phyloP scores from a whole-genome alignment of 2,113 vertebrate genomes.

The Eclectus roratus region DNA sequence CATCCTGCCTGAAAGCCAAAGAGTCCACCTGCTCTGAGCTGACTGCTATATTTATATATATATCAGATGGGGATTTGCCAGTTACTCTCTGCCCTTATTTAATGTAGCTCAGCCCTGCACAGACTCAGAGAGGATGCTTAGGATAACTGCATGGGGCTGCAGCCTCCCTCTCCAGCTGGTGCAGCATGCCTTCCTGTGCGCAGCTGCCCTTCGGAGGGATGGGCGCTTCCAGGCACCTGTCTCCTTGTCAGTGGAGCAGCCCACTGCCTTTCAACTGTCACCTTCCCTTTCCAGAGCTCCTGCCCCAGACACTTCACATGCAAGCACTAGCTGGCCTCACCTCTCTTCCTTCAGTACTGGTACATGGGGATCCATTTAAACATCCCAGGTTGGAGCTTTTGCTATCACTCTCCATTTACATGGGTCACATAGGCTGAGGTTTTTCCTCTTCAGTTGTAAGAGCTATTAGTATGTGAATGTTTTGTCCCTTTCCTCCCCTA shows the following conservation, averaged over 20 bases:
- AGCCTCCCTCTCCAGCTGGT: not conserved
- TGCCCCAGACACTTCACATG: not conserved
- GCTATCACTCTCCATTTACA: not conserved
- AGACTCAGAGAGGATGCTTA: not conserved
- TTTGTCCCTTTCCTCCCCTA: conserved; percentile 32
- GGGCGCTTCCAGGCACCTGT: not conserved
- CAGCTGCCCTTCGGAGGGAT: not conserved
- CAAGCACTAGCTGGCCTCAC: not conserved
- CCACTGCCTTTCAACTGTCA: not conserved
- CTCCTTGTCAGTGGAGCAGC: not conserved
- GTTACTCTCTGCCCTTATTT: not conserved
- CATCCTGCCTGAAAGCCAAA: not conserved
- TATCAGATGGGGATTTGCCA: conserved; percentile 22
- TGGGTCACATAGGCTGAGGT: not conserved
- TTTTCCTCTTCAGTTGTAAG: not conserved
- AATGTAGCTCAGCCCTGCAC: not conserved
- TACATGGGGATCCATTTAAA: not conserved
- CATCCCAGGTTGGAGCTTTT: not conserved
- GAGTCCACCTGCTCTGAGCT: conserved; percentile 40
- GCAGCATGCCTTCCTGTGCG: not conserved
- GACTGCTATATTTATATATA: conserved; percentile 37
- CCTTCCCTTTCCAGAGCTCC: not conserved
- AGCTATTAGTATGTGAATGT: conserved; percentile 20
- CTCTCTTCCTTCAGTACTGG: not conserved
- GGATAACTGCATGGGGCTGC: not conserved